These are phyloP conservation scores for Clavelina lepadiformis DNA, from an alignment of 23 tunicate genomes.

Conservation along the genomic window DNA sequence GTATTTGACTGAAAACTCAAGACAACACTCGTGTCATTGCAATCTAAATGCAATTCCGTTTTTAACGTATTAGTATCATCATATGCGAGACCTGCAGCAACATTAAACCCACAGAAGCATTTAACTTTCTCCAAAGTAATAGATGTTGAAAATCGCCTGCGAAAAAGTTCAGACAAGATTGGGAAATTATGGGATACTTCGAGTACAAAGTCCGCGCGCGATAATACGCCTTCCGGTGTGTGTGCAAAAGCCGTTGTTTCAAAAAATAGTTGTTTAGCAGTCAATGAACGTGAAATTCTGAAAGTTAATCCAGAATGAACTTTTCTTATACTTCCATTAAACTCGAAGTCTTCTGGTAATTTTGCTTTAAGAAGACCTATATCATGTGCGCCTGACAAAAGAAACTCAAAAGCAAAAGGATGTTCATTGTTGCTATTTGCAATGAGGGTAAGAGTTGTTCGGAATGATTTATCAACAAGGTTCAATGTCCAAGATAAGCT, in stretches of 20 bases:
- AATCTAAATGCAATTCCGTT: too few species aligned
- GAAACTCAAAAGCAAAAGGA: background rate
- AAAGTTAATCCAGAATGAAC: slow-evolving; percentile 1
- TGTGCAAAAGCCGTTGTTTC: too few species aligned
- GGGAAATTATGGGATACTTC: slow-evolving; percentile 1
- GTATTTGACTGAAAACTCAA: too few species aligned
- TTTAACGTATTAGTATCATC: too few species aligned
- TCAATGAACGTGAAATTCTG: background rate
- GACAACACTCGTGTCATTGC: too few species aligned
- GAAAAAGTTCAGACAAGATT: too few species aligned
- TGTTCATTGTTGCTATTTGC: background rate
- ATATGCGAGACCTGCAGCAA: too few species aligned
- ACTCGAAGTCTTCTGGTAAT: background rate
- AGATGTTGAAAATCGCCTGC: too few species aligned
- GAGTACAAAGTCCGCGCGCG: background rate
- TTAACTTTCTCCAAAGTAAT: too few species aligned
- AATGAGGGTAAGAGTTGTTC: background rate
- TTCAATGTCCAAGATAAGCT: background rate
- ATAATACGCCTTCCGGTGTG: slow-evolving; percentile 1
- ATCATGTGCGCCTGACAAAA: background rate
- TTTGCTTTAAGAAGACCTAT: background rate
- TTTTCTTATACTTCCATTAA: background rate
- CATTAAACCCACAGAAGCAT: too few species aligned
- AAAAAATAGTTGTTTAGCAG: background rate
- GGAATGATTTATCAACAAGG: background rate